Evolutionary conservation across 2,888 invertebrate species (phyloP).

Genomic region (Seladonia tumulorum): DNA sequence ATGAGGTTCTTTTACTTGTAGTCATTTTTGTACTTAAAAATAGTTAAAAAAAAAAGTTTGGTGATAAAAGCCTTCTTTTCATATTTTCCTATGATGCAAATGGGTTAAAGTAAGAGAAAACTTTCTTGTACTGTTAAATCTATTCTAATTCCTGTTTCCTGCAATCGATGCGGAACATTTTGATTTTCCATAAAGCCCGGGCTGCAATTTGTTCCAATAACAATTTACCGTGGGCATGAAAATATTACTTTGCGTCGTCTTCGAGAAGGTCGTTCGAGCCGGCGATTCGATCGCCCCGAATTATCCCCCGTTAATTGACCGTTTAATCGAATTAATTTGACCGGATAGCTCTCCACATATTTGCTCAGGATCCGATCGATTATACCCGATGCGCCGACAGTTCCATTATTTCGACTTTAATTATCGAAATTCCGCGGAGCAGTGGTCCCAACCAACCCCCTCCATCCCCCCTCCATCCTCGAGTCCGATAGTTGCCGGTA

Average conservation of each 20-base stretch:
- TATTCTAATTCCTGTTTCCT: neutral
- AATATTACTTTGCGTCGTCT: neutral
- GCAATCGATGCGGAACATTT: neutral
- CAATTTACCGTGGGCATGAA: neutral
- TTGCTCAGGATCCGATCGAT: neutral
- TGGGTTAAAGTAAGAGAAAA: too few relatives aligned
- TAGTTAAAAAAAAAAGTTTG: too few relatives aligned
- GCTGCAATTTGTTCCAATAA: neutral
- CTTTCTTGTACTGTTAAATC: too few relatives aligned
- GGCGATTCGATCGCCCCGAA: neutral
- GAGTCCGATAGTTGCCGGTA: neutral
- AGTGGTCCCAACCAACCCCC: neutral
- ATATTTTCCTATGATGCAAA: too few relatives aligned
- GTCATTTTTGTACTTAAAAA: too few relatives aligned
- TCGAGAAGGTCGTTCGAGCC: neutral
- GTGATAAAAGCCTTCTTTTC: too few relatives aligned
- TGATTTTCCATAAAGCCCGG: neutral
- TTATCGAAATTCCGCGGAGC: constrained; percentile 30
- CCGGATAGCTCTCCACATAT: constrained; percentile 5
- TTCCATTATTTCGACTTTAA: constrained; percentile 36
- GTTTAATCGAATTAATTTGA: constrained; percentile 25
- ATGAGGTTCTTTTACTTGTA: too few relatives aligned
- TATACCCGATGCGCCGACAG: neutral
- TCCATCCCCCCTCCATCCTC: neutral
- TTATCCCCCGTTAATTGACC: neutral